These are phyloP conservation scores for Amphimedon queenslandica DNA, from an alignment of 37 sponge, comb jelly and placozoan genomes.

Conservation along the genomic window DNA sequence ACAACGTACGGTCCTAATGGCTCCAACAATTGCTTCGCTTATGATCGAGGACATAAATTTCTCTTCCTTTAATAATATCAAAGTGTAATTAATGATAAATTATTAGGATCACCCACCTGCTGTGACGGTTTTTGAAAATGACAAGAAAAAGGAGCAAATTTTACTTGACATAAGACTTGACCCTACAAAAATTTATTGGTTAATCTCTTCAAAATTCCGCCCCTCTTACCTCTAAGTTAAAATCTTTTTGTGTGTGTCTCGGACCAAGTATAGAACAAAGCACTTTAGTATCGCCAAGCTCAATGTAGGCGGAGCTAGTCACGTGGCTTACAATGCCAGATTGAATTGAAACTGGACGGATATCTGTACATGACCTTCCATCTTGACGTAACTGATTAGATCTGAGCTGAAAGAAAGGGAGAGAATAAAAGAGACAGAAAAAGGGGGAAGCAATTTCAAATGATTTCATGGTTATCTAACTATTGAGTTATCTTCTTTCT, in stretches of 20 bases:
- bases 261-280: conserved; percentile 55
- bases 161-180: conserved; percentile 26
- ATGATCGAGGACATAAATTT: neutral
- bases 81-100: too few species aligned
- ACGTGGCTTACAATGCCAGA: conserved; percentile 25
- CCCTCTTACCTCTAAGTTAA: conserved; percentile 19
- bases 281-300: conserved; percentile 40
- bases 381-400: conserved; percentile 16
- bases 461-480: too few species aligned
- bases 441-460: too few species aligned
- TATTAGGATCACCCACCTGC: conserved; percentile 37
- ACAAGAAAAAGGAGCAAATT: conserved; percentile 68
- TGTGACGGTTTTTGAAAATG: conserved; percentile 19
- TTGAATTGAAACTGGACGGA: conserved; percentile 32
- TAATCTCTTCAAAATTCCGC: too few species aligned
- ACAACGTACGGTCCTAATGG: neutral
- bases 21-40: neutral
- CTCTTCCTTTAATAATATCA: too few species aligned
- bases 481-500: conserved; percentile 17
- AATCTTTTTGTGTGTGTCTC: conserved; percentile 24
- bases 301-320: conserved; percentile 58
- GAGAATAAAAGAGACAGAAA: too few species aligned
- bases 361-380: conserved; percentile 42
- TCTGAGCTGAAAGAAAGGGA: conserved; percentile 14
- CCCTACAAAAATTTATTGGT: conserved; percentile 15